A percentile compares a stretch with the other conserved stretches of the same genome.
phyloP scores from a whole-genome alignment of 2,888 invertebrate species.

The Stegophylla sp. region DNA sequence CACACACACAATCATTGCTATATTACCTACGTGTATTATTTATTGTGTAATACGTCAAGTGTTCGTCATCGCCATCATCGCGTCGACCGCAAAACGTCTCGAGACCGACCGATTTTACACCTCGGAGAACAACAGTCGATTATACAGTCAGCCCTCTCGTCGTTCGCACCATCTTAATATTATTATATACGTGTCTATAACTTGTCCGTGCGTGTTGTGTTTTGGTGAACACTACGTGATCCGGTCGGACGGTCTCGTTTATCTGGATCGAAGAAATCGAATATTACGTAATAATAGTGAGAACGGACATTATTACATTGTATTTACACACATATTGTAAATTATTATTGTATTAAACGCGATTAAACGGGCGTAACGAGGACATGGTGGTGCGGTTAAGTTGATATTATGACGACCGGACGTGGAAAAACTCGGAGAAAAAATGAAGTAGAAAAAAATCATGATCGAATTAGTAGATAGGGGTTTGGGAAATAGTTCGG shows the following conservation, averaged over 20 bases:
- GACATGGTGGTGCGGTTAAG: not conserved
- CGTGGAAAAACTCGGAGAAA: not conserved
- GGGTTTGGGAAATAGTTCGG: too few relatives aligned
- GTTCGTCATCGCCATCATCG: not conserved
- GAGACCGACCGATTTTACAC: constrained; percentile 48
- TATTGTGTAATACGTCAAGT: too few relatives aligned
- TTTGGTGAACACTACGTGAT: constrained; percentile 27
- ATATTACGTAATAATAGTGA: not conserved
- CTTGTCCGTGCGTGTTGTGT: constrained; percentile 17
- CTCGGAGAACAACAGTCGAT: constrained; percentile 33
- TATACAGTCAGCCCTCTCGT: not conserved
- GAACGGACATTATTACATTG: not conserved
- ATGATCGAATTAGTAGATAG: too few relatives aligned
- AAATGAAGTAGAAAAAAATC: too few relatives aligned
- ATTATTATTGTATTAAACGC: too few relatives aligned
- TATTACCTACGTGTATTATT: not conserved
- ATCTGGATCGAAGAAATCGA: not conserved
- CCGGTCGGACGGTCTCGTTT: constrained; percentile 16
- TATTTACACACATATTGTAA: too few relatives aligned
- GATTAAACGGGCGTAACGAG: not conserved
- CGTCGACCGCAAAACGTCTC: constrained; percentile 46
- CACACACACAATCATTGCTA: not conserved
- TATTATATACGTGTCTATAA: not conserved
- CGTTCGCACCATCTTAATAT: not conserved
- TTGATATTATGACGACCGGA: not conserved